Percentiles rank a stretch among this genome's conserved stretches.
Evolutionary conservation across 2,113 vertebrate genomes (phyloP).

Genomic region (Cranoglanis bouderius): DNA sequence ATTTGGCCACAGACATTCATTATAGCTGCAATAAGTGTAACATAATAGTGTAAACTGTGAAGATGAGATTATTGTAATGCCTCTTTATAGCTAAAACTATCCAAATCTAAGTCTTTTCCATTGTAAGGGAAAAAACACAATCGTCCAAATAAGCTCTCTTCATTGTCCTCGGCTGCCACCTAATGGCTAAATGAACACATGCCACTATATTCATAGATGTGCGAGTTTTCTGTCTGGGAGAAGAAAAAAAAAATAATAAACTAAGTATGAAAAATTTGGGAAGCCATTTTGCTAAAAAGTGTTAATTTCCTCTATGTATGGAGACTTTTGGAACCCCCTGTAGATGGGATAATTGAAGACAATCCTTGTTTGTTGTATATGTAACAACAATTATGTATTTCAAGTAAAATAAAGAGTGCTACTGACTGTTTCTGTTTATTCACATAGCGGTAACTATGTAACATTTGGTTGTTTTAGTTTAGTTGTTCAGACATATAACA

Average conservation of each 20-base stretch:
- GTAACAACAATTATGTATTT: neutral
- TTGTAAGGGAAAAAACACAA: neutral
- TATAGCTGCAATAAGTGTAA: neutral
- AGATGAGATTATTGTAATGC: neutral
- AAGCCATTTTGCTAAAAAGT: no score
- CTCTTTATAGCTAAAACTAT: neutral
- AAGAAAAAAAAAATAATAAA: neutral
- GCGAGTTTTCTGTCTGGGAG: neutral
- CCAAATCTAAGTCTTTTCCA: neutral
- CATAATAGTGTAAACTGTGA: neutral
- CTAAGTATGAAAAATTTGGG: no score
- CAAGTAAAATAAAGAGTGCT: neutral
- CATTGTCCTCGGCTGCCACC: constrained; percentile 9
- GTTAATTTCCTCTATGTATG: no score
- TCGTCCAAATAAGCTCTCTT: neutral
- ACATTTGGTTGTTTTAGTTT: no score
- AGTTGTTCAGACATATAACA: neutral
- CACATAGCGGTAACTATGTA: neutral
- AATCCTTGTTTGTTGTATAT: neutral
- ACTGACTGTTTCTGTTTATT: neutral
- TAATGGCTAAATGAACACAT: constrained; percentile 18
- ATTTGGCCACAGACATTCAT: neutral
- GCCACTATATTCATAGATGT: neutral
- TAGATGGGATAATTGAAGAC: neutral
- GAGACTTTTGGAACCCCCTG: no score